Evolutionary conservation across 2,797 vertebrate species (phyloP), one percentile per base, ranked within the genome.

Genomic region (Scolopax bukidnonensis): DNA sequence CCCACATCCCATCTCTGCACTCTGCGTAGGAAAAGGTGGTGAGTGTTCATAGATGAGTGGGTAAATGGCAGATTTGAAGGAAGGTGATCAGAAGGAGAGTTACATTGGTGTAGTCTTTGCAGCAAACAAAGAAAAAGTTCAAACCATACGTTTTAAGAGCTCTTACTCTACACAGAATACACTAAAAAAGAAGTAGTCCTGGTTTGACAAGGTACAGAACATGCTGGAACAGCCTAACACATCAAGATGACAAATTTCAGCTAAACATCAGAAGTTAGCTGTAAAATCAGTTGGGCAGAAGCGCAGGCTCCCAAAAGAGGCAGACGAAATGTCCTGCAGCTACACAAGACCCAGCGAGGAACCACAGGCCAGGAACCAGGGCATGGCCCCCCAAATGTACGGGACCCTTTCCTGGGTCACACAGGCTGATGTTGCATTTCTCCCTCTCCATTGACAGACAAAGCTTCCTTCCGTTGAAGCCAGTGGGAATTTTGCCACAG

Each of bases 401-500:
- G 41, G 3, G 1, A 64, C 38, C 7, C 6, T 94, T 47, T 61
- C 47, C 54, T 78, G 65, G 79, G 90, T 94, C 92, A 70, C 79
- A 59, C 78, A 86, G 43, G 43, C 12, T 65, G 89, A 61, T 60
- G 36, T n/a, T 61, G 12, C 36, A 18, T 63, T 89, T 90, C 60
- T 81, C 28, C 28, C 60, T 63, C 25, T 33, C 24, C 63, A n/a
- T 13, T 64, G 89, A 76, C 7, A 78, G 71, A 33, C 21, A 36
- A 77, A 73, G 20, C 40, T 76, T 60, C 47, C 54, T 84, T 80
- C 79, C 16, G 1, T 48, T 73, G 75, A 95, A 89, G 76, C 50
- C 68, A 81, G 43, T 68, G 77, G 91, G 89, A 96, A 77, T 76
- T 88, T 93, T 96, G 81, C 82, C 88, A 92, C 43, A 73, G 85